Evolutionary conservation across 2,797 vertebrate genomes (phyloP).

Genomic region (Emydoidea blandingii): DNA sequence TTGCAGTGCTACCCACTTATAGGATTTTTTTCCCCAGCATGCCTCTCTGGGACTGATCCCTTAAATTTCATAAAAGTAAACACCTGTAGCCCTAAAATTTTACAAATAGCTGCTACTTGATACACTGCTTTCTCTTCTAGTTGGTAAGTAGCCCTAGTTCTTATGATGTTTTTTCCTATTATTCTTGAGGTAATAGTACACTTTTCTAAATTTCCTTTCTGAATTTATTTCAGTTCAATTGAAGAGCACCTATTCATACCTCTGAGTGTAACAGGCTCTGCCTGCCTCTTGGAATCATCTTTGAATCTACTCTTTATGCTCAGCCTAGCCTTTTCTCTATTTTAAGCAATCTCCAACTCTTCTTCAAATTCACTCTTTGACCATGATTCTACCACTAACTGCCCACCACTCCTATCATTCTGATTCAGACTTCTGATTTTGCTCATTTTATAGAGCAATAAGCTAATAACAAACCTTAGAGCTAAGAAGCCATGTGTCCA

Average conservation of each 20-base stretch:
- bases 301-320: not conserved
- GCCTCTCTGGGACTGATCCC: not conserved
- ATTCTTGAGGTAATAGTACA: not conserved
- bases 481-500: not conserved
- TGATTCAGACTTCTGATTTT: not conserved
- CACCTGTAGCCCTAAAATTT: not conserved
- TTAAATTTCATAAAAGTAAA: not conserved
- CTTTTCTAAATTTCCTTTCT: not conserved
- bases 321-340: not conserved
- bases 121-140: not conserved
- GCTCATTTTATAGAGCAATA: rapidly evolving
- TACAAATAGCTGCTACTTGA: not conserved
- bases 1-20: not conserved
- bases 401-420: not conserved
- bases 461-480: not conserved
- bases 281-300: not conserved
- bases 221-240: not conserved
- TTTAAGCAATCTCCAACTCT: not conserved
- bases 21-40: not conserved
- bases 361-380: not conserved
- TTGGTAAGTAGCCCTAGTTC: not conserved
- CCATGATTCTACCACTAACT: not conserved
- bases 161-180: not conserved
- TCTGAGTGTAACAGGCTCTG: not conserved
- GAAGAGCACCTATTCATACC: not conserved